Evolutionary conservation across 2,113 vertebrate species (phyloP).

Genomic region (Indicator indicator): DNA sequence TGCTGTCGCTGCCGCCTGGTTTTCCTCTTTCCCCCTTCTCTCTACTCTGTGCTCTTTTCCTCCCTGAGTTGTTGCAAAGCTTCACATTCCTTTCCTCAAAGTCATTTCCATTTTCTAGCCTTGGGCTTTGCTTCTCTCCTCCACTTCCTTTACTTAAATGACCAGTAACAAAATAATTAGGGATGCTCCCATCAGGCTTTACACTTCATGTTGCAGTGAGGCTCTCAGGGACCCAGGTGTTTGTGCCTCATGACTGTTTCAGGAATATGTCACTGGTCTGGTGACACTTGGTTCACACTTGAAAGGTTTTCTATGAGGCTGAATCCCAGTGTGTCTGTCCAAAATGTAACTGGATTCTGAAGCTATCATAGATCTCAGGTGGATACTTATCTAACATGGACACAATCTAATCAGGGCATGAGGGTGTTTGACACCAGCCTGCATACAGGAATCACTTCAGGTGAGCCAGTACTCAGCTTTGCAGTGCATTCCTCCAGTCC

Average conservation of each 20-base stretch:
- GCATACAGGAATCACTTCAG: neutral
- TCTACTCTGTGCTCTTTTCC: neutral
- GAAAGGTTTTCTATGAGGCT: neutral
- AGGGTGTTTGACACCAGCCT: neutral
- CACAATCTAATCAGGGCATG: neutral
- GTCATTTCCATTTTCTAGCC: slow-evolving; percentile 59
- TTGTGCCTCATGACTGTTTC: neutral
- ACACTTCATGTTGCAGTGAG: neutral
- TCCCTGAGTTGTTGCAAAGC: neutral
- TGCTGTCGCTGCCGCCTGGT: neutral
- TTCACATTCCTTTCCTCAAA: slow-evolving; percentile 52
- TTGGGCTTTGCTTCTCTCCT: slow-evolving; percentile 17
- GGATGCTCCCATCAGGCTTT: neutral
- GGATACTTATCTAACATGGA: accelerated
- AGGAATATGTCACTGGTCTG: neutral
- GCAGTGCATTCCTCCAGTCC: neutral
- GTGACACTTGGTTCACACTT: neutral
- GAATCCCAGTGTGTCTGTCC: accelerated
- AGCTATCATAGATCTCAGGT: neutral
- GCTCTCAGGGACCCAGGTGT: neutral
- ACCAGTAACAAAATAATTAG: neutral
- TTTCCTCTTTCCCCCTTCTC: neutral
- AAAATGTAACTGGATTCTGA: neutral
- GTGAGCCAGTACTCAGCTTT: neutral
- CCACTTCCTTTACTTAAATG: slow-evolving; percentile 30